Percentiles rank a stretch among this genome's conserved stretches.
Conservation (phyloP, 2,797 vertebrate genomes). For the Dermochelys coriacea region DNA sequence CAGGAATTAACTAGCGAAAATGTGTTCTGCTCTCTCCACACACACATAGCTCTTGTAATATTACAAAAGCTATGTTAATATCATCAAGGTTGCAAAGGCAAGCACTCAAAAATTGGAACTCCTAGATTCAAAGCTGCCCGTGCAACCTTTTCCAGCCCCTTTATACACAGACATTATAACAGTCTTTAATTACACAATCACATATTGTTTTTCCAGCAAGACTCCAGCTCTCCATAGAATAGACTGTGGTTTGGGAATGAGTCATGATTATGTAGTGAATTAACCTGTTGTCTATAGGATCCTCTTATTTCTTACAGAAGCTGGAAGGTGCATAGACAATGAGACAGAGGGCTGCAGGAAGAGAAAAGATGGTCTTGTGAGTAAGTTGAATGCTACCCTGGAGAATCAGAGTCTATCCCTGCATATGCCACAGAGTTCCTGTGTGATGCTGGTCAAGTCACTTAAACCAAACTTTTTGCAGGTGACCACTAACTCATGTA, state of each 20-base stretch:
- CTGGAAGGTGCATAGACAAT: not conserved
- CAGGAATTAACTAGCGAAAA: not conserved
- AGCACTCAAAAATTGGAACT: not conserved
- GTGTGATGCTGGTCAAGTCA: not conserved
- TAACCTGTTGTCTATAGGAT: not conserved
- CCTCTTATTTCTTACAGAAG: not conserved
- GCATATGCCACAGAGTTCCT: not conserved
- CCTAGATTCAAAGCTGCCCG: not conserved
- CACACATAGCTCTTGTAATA: too few relatives aligned
- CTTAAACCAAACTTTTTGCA: not conserved
- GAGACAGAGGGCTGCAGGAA: not conserved
- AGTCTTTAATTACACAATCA: not conserved
- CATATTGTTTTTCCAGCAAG: not conserved
- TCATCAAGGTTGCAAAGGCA: not conserved
- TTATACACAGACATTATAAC: not conserved
- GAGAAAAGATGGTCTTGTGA: not conserved
- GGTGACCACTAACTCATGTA: not conserved
- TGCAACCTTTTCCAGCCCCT: not conserved
- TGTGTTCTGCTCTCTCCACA: not conserved
- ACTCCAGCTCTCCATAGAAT: not conserved
- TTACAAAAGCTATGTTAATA: not conserved
- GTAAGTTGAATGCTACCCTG: not conserved
- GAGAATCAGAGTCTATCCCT: not conserved
- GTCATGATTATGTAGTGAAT: not conserved
- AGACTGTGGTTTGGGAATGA: not conserved